Percentiles rank a stretch among this genome's conserved stretches.
phyloP scores from a whole-genome alignment of 1,140 invertebrate species.

The Vanessa tameamea region DNA sequence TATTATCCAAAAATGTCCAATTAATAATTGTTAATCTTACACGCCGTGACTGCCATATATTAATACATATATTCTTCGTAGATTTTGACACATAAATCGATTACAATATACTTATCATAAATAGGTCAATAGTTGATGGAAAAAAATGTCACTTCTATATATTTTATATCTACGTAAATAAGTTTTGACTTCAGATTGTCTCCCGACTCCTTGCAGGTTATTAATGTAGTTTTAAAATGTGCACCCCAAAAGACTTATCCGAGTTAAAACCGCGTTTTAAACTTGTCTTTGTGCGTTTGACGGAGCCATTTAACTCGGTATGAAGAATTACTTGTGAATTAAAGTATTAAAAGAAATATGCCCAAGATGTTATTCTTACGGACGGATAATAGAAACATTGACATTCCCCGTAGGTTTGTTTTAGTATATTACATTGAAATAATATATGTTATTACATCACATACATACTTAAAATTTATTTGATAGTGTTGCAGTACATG shows the following conservation, averaged over 20 bases:
- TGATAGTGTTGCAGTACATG: too few species aligned
- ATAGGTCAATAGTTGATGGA: neutral
- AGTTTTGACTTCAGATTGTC: conserved; percentile 60
- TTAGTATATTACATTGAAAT: too few species aligned
- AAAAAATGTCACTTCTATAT: neutral
- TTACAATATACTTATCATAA: neutral
- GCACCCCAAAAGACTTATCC: conserved; percentile 64
- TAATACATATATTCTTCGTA: too few species aligned
- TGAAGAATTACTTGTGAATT: conserved; percentile 38
- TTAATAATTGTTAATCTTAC: too few species aligned
- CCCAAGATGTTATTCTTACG: neutral
- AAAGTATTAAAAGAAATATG: neutral
- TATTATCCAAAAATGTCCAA: too few species aligned
- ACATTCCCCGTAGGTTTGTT: too few species aligned
- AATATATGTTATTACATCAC: too few species aligned
- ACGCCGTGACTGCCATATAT: too few species aligned
- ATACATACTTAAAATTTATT: too few species aligned
- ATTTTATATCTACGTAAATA: conserved; percentile 43
- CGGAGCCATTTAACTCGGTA: conserved; percentile 57
- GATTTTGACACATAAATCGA: too few species aligned
- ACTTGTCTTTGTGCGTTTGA: conserved; percentile 64
- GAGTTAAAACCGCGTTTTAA: conserved; percentile 61
- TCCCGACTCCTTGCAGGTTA: conserved; percentile 54
- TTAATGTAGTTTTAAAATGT: conserved; percentile 76
- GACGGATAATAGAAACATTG: neutral